These are phyloP conservation scores for Mya arenaria DNA, from an alignment of 1,140 invertebrate genomes.

Conservation along the genomic window DNA sequence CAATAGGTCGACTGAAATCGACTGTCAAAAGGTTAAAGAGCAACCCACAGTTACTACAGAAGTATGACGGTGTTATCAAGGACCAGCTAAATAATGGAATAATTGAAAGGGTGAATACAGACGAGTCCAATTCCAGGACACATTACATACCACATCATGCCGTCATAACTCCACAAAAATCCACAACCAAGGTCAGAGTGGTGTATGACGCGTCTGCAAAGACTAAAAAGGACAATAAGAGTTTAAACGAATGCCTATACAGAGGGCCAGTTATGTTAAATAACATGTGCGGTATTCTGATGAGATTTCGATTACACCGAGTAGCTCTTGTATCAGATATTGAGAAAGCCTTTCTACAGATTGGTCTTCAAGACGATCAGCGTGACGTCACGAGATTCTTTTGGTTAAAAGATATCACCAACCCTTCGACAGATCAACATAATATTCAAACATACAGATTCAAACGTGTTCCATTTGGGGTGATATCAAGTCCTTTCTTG, in stretches of 20 bases:
- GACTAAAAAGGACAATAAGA: neutral
- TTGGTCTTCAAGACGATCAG: neutral
- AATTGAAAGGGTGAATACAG: neutral
- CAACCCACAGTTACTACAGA: constrained; percentile 29
- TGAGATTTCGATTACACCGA: neutral
- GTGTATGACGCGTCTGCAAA: neutral
- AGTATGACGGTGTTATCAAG: constrained; percentile 44
- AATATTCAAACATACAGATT: constrained; percentile 14
- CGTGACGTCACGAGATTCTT: neutral
- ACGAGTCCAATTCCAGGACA: neutral
- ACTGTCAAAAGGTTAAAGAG: constrained; percentile 6
- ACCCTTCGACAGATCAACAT: neutral
- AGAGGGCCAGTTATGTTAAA: neutral
- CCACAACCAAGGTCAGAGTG: neutral
- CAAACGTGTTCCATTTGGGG: constrained; percentile 1
- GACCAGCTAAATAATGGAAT: constrained; percentile 36
- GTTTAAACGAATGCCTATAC: neutral
- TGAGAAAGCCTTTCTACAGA: neutral
- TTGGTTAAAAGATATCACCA: neutral
- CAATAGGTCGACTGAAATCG: constrained; percentile 5
- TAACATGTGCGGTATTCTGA: neutral
- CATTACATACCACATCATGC: neutral
- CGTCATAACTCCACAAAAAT: neutral
- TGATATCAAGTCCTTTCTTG: constrained; percentile 8
- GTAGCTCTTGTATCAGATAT: neutral